Evolutionary conservation across 2,888 invertebrate species (phyloP).

Genomic region (Spodoptera littoralis): DNA sequence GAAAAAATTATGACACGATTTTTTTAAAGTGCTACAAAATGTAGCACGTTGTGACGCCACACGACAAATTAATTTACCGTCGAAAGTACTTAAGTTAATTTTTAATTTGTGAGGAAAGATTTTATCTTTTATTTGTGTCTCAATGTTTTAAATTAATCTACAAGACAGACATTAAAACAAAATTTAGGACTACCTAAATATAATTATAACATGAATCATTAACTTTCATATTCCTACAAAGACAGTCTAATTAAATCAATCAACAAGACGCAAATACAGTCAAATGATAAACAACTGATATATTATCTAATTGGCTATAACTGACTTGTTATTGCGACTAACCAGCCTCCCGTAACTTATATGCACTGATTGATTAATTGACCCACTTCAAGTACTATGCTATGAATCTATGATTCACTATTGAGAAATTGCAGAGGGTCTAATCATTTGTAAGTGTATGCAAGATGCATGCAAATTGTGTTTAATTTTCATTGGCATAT

Average conservation of each 20-base stretch:
- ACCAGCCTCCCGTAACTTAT: constrained; percentile 28
- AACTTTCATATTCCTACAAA: not conserved
- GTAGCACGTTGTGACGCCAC: too few relatives aligned
- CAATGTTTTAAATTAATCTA: too few relatives aligned
- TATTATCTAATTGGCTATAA: constrained; percentile 34
- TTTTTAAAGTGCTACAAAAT: too few relatives aligned
- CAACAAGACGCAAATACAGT: not conserved
- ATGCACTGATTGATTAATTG: constrained; percentile 54
- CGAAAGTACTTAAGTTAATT: too few relatives aligned
- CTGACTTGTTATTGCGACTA: constrained; percentile 27
- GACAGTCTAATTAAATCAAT: too few relatives aligned
- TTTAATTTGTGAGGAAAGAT: too few relatives aligned
- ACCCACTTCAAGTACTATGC: constrained; percentile 37
- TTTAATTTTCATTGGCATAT: constrained; percentile 13
- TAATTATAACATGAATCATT: too few relatives aligned
- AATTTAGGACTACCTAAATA: too few relatives aligned
- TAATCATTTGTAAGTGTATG: constrained; percentile 34
- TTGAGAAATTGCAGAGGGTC: constrained; percentile 18
- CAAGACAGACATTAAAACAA: too few relatives aligned
- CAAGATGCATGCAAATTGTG: constrained; percentile 31
- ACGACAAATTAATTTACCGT: too few relatives aligned
- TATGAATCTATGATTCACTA: constrained; percentile 53
- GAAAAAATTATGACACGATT: too few relatives aligned
- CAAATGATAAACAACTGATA: constrained; percentile 8
- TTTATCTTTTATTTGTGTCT: too few relatives aligned